Evolutionary conservation across 2,888 invertebrate species (phyloP), one percentile per base, ranked within the genome.

Genomic region (Aphodius granarius): DNA sequence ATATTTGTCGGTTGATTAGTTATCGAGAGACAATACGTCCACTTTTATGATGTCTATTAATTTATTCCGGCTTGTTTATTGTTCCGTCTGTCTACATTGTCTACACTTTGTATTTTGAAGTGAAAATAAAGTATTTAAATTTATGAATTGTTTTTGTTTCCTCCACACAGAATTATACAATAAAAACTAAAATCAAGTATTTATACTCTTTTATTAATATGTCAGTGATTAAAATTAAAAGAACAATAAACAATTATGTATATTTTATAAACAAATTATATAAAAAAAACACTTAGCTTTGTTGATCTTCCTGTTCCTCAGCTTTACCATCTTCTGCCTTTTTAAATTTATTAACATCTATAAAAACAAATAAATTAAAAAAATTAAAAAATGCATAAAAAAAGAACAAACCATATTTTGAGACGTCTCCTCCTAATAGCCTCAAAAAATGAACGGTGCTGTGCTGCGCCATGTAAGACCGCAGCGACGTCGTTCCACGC

Each of bases 401-500:
- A 62, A 73, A 76, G 74, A 74, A 86, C 88, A 86, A 88, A 95
- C 95, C 95, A 85, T 93, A 96, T 89, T 95, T 94, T 72, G 94
- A 93, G 73, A 92, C 91, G 86, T 98, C 97, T 5, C 93, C 95
- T 0, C 96, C 97, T 80, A 97, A 89, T 66, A 98, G 88, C 9
- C 97, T 87, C 71, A 98, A 87, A 82, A 95, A 95, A 87, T 98
- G 98, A 18, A 96, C 91, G 0, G 96, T 92, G 85, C 96, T 97
- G 75, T 93, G 91, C 22, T 92, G 90, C 20, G 96, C 93, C 43
- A 97, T 94, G 88, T 98, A 98, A 0, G 96, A 96, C 16, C 97
- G 90, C 18, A 97, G 88, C 0, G 97, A 95, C 77, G 92, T 92
- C 13, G 93, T 94, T 3, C 98, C 98, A 78, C 95, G 92, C 98